phyloP scores from a whole-genome alignment of 2,113 vertebrate genomes.

The Lampris megalopsis region DNA sequence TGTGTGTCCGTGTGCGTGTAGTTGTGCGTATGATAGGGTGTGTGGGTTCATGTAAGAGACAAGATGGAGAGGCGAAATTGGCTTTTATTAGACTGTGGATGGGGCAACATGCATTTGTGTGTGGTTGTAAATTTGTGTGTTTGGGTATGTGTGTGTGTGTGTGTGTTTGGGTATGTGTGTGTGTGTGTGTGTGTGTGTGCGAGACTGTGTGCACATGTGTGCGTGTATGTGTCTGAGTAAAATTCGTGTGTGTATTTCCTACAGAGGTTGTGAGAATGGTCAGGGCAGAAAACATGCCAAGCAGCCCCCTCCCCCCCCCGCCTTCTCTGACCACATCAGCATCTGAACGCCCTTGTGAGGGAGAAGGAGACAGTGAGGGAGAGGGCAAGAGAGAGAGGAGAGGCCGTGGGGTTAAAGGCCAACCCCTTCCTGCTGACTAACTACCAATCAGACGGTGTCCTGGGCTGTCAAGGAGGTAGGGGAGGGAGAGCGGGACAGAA shows the following conservation, averaged over 20 bases:
- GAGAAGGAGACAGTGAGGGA: conserved; percentile 43
- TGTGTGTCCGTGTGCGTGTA: conserved; percentile 14
- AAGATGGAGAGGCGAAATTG: too few relatives aligned
- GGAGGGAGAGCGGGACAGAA: conserved; percentile 54
- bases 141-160: background rate
- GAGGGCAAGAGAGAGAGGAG: conserved; percentile 35
- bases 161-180: background rate
- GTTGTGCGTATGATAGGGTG: conserved; percentile 1
- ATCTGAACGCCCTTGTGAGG: conserved; percentile 71
- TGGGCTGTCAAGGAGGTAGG: conserved; percentile 71
- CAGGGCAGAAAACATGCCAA: conserved; percentile 21
- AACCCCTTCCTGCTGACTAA: conserved; percentile 78
- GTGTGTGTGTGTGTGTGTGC: background rate
- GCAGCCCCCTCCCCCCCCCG: background rate
- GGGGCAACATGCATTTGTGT: background rate
- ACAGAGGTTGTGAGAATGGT: conserved; percentile 23
- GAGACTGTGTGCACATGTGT: conserved; percentile 1
- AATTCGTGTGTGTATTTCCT: background rate
- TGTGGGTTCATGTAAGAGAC: background rate
- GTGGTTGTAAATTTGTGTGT: conserved; percentile 24
- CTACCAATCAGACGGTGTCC: conserved; percentile 75
- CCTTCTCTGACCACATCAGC: conserved; percentile 47
- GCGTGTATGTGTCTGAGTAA: background rate
- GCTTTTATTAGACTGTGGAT: too few relatives aligned
- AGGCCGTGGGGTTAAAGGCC: conserved; percentile 73